Evolutionary conservation across 37 sponge, comb jelly and placozoan species (phyloP).

Genomic region (Dysidea cf. avara): DNA sequence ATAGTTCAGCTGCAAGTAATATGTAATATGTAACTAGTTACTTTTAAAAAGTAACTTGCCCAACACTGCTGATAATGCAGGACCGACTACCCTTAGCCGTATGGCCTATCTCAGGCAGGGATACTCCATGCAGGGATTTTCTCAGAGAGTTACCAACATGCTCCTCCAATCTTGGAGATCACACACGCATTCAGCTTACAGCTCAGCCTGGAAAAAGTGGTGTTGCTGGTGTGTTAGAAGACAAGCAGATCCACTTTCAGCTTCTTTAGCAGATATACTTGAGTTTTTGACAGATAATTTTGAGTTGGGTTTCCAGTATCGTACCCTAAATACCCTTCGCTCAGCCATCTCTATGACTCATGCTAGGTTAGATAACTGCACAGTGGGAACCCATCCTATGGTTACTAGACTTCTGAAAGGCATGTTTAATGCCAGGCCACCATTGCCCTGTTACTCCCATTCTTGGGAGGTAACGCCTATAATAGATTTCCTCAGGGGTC

Average conservation of each 20-base stretch:
- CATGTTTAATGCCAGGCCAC: too few species aligned
- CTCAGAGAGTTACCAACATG: too few species aligned
- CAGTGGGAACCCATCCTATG: slow-evolving; percentile 19
- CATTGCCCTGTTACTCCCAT: slow-evolving; percentile 7
- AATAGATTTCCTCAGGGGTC: too few species aligned
- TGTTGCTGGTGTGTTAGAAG: slow-evolving; percentile 21
- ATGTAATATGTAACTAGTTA: too few species aligned
- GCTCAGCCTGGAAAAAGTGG: slow-evolving; percentile 3
- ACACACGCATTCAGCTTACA: slow-evolving; percentile 21
- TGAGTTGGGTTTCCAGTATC: slow-evolving; percentile 3
- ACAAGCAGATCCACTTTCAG: slow-evolving; percentile 35
- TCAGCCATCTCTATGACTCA: slow-evolving; percentile 45
- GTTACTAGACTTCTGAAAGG: slow-evolving; percentile 11
- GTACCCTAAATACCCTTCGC: slow-evolving; percentile 11
- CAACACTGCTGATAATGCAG: too few species aligned
- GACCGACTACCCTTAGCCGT: slow-evolving; percentile 17
- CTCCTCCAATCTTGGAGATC: too few species aligned
- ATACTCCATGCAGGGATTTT: too few species aligned
- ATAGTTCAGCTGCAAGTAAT: too few species aligned
- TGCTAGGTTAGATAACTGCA: neutral
- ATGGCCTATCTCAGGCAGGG: slow-evolving; percentile 37
- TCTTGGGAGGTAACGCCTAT: slow-evolving; percentile 17
- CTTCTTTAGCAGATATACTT: slow-evolving; percentile 19
- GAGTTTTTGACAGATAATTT: slow-evolving; percentile 27
- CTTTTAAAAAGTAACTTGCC: too few species aligned